Conservation (phyloP, 2,797 vertebrate species). For the Lacerta bilineata region DNA sequence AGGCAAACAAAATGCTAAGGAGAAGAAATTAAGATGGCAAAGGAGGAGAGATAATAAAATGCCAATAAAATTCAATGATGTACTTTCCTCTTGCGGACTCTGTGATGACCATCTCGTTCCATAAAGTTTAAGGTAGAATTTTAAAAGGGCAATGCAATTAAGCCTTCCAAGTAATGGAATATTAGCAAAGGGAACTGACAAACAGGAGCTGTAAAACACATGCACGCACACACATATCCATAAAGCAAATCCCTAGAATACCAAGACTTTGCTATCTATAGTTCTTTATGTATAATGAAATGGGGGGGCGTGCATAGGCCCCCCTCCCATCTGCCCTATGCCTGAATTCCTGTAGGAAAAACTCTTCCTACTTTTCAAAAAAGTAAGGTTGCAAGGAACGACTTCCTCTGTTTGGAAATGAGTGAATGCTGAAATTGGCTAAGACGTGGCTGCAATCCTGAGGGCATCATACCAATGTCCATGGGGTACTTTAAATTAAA, state of each 20-base stretch:
- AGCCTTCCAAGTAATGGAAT: neutral
- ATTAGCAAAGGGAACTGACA: neutral
- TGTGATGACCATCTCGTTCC: neutral
- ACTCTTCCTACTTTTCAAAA: neutral
- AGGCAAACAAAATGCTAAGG: neutral
- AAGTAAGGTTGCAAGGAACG: neutral
- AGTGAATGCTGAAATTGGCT: neutral
- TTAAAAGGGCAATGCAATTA: neutral
- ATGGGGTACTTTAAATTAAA: too few species aligned
- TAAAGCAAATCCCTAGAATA: neutral
- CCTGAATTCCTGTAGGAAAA: neutral
- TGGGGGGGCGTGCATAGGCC: neutral
- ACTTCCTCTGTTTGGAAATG: neutral
- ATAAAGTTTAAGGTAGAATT: neutral
- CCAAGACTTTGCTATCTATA: neutral
- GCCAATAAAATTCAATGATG: neutral
- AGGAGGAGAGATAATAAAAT: neutral
- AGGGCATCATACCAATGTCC: too few species aligned
- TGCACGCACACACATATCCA: neutral
- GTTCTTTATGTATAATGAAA: conserved; percentile 10
- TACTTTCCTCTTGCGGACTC: neutral
- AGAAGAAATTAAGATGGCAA: neutral
- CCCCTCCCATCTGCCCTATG: too few species aligned
- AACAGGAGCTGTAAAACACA: neutral
- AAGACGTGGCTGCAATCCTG: too few species aligned